Evolutionary conservation across 2,888 invertebrate species (phyloP), one percentile per base, ranked within the genome.

Genomic region (Noctua comes): DNA sequence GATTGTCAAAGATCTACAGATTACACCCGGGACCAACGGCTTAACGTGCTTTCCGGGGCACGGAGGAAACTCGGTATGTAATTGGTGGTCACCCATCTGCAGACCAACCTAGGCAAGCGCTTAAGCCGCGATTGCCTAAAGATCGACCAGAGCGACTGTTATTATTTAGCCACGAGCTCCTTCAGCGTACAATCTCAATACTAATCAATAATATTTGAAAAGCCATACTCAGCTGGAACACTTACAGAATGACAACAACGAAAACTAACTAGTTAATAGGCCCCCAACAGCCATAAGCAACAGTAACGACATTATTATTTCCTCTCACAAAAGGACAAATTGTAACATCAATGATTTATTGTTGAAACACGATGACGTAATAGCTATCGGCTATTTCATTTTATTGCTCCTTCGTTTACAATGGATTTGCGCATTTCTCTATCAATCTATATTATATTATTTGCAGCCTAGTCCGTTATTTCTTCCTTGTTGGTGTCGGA

Each of bases 271-370:
- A 57, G 84, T 79, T 79, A 73, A 82, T 68, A 83, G 84, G 43
- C 6, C 31, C 3, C 68, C 24, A 78, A 84, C n/a, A 64, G 54
- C 48, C 43, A 73, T 82, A 66, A 73, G 69, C 72, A 83, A 68
- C 66, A 73, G 62, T 77, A 64, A 77, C 66, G 77, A 82, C 78
- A 73, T 51, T 82, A 83, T 77, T 86, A 83, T 82, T 86, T 73
- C 48, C 83, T 10, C 57, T 72, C 51, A 86, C 83, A 84, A 82
- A 83, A 68, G 70, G 70, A 77, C 64, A 84, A 83, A 86, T 77
- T 71, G 83, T 82, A 74, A 68, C 86, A 72, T 82, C 73, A 82
- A 82, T 86, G 78, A 84, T 84, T 84, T 84, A 84, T 86, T 74
- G 86, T 84, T 82, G 77, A 77, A 82, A 76, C 69, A 71, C 70